Percentiles rank a stretch among this genome's conserved stretches.
Evolutionary conservation across 2,797 vertebrate genomes (phyloP).

Genomic region (Eulemur mongoz): DNA sequence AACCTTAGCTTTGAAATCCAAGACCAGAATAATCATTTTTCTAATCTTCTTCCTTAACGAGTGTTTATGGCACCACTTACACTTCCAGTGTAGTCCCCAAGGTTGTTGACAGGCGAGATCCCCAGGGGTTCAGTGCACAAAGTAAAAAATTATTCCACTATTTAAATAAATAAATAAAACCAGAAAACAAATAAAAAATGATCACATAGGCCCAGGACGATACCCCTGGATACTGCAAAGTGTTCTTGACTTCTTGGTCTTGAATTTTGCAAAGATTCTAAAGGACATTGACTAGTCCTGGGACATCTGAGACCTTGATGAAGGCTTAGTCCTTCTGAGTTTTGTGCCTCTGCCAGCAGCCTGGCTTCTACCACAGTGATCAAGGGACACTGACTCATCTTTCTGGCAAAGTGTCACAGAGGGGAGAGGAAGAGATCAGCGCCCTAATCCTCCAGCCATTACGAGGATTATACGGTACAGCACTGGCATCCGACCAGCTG

Average conservation of each 20-base stretch:
- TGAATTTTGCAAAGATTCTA: background rate
- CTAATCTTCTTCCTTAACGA: constrained; percentile 40
- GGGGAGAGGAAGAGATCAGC: background rate
- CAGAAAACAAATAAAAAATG: background rate
- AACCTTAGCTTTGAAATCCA: constrained; percentile 42
- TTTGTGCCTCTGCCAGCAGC: background rate
- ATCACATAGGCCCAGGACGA: background rate
- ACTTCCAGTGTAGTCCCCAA: constrained; percentile 61
- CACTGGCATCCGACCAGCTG: background rate
- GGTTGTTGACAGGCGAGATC: constrained; percentile 64
- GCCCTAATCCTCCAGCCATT: background rate
- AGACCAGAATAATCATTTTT: constrained; percentile 51
- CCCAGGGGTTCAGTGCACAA: constrained; percentile 73
- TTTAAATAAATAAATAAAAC: background rate
- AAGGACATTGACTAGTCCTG: background rate
- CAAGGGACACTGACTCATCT: background rate
- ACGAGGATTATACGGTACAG: background rate
- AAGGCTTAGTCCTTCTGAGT: background rate
- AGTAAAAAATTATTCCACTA: constrained; percentile 57
- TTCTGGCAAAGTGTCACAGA: background rate
- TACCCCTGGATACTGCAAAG: background rate
- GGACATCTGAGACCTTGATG: background rate
- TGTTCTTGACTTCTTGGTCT: constrained; percentile 8
- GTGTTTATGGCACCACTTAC: constrained; percentile 66
- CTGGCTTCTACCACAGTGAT: background rate